A percentile compares a stretch with the other conserved stretches of the same genome.
Evolutionary conservation across 2,888 invertebrate species (phyloP).

Genomic region (Dryobota labecula): DNA sequence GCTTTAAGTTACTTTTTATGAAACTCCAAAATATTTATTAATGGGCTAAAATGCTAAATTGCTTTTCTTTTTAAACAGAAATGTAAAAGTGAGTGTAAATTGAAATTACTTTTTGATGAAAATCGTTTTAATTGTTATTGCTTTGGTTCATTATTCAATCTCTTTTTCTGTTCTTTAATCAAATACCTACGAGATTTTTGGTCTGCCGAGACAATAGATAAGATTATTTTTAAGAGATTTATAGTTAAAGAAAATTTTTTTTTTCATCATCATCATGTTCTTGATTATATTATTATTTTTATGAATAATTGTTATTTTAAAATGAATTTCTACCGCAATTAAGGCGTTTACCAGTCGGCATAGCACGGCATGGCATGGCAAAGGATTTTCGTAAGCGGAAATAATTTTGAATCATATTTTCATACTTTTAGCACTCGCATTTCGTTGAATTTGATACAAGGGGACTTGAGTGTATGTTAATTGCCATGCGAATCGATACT

Average conservation of each 20-base stretch:
- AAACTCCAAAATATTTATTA: constrained; percentile 46
- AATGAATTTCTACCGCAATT: neutral
- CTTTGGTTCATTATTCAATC: neutral
- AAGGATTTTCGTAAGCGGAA: neutral
- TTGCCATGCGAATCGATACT: too few species aligned
- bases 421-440: neutral
- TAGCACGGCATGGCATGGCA: neutral
- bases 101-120: constrained; percentile 1
- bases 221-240: neutral
- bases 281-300: neutral
- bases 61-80: neutral
- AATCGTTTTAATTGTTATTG: neutral
- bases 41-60: constrained; percentile 10
- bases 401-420: too few species aligned
- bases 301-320: neutral
- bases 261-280: neutral
- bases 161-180: neutral
- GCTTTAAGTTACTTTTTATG: constrained; percentile 30
- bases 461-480: neutral
- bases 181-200: neutral
- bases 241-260: neutral
- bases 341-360: too few species aligned
- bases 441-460: neutral
- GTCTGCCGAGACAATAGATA: neutral
- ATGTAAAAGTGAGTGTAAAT: neutral